Base-by-base conservation (phyloP, 2,797 vertebrate species). In the Microctenopoma steveboyesi region DNA sequence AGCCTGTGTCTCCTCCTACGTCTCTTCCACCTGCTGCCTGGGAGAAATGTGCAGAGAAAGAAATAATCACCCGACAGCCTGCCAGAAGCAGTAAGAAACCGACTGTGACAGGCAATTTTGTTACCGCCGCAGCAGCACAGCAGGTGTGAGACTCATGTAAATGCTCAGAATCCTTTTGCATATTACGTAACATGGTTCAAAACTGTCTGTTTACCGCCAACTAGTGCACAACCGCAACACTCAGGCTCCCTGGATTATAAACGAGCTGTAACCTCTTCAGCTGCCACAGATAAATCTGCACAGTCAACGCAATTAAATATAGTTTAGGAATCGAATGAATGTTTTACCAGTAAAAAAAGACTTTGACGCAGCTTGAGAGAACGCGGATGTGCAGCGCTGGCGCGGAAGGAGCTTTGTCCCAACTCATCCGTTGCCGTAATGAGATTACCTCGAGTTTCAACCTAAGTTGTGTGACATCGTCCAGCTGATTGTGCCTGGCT, bases 1-100 rank as follows among this genome's bases (percentile, higher is more conserved):
- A 52, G 64, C 64, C 64, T 48, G 78, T 68, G 78, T 68, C 46
- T 64, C 70, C 57, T 69, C 76, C 63, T 51, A 73, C 58, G 7
- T 60, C 58, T 74, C 30, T 33, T 64, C 71, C 14, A 11, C 57
- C 64, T 16, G 60, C 53, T 49, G 62, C 73, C 55, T 64, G 5
- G 7, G 65, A 80, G 42, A 82, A 66, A 58, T 39, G 69, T 0
- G 1, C 30, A 0, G 22, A 33, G 62, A 53, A 53, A 60, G 45
- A 72, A 79, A 76, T 68, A 28, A 82, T 35, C 65, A 52, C 4
- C 28, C 10, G 12, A 18, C 35, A 52, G 51, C 33, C 59, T 65
- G 72, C 64, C 47, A 63, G 27, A 42, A 67, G 52, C 60, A 16
- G 70, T 60, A 54, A 54, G 50, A 78, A 75, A 66, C 33, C 46